phyloP scores from a whole-genome alignment of 2,888 invertebrate species.

The Temnothorax rugatulus region DNA sequence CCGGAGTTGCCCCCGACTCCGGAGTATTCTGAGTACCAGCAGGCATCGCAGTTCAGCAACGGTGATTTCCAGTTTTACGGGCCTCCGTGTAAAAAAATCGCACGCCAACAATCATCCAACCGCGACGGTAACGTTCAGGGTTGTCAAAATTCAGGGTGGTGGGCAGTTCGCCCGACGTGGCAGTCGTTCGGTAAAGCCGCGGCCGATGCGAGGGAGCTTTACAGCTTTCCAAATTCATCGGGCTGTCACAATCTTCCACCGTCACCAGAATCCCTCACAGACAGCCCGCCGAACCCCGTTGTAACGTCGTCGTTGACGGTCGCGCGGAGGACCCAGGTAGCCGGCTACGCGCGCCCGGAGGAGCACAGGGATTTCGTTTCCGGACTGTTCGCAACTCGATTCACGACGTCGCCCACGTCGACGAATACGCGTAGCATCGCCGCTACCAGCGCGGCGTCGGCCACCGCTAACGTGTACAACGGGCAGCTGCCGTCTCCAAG shows the following conservation, averaged over 20 bases:
- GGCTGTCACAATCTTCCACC: neutral
- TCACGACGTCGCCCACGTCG: conserved; percentile 68
- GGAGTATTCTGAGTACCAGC: neutral
- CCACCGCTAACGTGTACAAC: conserved; percentile 78
- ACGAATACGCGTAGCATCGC: conserved; percentile 54
- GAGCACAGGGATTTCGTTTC: conserved; percentile 74
- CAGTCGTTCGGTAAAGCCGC: no score
- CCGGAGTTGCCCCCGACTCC: no score
- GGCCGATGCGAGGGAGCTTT: conserved; percentile 75
- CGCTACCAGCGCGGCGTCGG: conserved; percentile 61
- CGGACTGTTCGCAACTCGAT: conserved; percentile 72
- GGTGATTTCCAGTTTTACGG: no score
- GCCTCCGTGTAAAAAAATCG: neutral
- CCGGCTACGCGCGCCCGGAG: neutral
- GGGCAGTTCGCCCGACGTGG: conserved; percentile 59
- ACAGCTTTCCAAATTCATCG: conserved; percentile 76
- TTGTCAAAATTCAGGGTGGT: neutral
- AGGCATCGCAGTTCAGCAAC: neutral
- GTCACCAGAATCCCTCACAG: neutral
- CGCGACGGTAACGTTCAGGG: neutral
- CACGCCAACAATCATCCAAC: neutral
- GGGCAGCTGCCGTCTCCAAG: conserved; percentile 77
- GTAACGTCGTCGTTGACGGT: neutral
- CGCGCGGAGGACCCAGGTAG: conserved; percentile 9
- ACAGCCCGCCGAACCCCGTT: neutral